phyloP scores from a whole-genome alignment of 2,888 invertebrate genomes.

The Amaurobius ferox region DNA sequence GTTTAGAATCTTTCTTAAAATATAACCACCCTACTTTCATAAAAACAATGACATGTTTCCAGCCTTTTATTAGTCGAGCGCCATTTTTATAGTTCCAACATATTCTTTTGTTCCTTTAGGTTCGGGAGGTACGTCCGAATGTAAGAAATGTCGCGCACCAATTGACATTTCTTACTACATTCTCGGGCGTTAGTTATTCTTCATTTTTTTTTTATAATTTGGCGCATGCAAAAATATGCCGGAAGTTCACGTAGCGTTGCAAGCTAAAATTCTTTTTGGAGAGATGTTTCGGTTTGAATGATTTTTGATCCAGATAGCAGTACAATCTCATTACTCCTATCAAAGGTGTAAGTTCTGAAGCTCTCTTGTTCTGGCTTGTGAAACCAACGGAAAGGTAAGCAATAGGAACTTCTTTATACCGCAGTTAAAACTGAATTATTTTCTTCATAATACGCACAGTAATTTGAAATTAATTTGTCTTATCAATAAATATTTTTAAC shows the following conservation, averaged over 20 bases:
- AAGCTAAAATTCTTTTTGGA: background rate
- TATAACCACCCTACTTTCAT: too few relatives aligned
- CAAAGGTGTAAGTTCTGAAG: too few relatives aligned
- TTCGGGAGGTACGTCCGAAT: background rate
- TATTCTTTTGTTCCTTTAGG: background rate
- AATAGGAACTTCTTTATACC: too few relatives aligned
- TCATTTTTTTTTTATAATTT: background rate
- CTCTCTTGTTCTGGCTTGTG: too few relatives aligned
- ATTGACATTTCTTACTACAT: background rate
- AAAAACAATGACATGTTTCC: background rate
- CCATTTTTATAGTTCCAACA: background rate
- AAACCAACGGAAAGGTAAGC: too few relatives aligned
- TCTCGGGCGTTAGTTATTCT: too few relatives aligned
- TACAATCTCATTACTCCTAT: background rate
- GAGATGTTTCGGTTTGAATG: background rate
- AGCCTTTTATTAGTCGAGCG: background rate
- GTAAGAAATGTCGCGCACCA: background rate
- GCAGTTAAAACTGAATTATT: too few relatives aligned
- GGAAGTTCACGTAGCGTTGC: constrained; percentile 10
- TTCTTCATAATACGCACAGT: too few relatives aligned
- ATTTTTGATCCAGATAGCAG: background rate
- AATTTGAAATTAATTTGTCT: too few relatives aligned
- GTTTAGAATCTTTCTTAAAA: too few relatives aligned
- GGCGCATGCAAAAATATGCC: background rate
- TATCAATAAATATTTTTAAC: too few relatives aligned